A percentile compares a stretch with the other conserved stretches of the same genome.
Conservation (phyloP, 2,888 invertebrate genomes). For the Leptinotarsa rubiginosa region DNA sequence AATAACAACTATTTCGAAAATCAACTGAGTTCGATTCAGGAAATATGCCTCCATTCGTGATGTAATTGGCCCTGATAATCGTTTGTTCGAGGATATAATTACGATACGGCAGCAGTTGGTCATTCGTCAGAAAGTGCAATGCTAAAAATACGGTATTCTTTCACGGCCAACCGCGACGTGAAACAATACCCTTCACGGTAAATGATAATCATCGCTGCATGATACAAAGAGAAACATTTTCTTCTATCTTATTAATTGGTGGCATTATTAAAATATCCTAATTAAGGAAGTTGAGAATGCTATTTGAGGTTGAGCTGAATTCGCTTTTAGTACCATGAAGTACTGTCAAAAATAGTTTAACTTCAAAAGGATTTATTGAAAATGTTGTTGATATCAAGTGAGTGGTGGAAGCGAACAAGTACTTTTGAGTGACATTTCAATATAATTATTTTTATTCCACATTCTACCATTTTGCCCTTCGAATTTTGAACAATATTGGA, state of each 20-base stretch:
- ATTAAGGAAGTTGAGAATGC: not conserved
- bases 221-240: constrained; percentile 36
- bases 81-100: constrained; percentile 25
- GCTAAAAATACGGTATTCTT: constrained; percentile 45
- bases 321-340: not conserved
- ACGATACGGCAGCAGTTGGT: constrained; percentile 38
- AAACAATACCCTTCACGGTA: constrained; percentile 40
- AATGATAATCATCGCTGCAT: constrained; percentile 37
- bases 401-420: too few species aligned
- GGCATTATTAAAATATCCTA: constrained; percentile 25
- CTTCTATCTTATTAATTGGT: constrained; percentile 16
- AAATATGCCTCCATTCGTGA: constrained; percentile 5
- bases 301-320: not conserved
- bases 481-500: too few species aligned
- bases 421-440: too few species aligned
- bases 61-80: constrained; percentile 22
- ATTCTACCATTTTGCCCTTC: too few species aligned
- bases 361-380: too few species aligned
- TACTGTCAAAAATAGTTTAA: too few species aligned
- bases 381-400: too few species aligned
- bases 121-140: constrained; percentile 42
- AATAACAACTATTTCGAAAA: not conserved
- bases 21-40: not conserved
- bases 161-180: constrained; percentile 35
- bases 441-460: too few species aligned